Percentiles rank a stretch among this genome's conserved stretches.
Conservation (phyloP, 1,140 invertebrate species). For the Polyergus mexicanus region DNA sequence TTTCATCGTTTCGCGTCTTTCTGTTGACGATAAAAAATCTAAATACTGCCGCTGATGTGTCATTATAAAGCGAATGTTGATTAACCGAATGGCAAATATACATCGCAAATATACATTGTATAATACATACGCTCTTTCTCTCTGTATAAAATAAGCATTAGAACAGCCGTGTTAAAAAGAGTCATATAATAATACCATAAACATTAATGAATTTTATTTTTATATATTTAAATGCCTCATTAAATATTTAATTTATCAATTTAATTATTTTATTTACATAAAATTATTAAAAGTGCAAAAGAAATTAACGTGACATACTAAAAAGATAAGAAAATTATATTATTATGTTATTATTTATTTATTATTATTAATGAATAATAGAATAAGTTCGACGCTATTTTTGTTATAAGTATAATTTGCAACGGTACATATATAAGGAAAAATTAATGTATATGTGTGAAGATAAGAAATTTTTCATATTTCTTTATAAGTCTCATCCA, state of each 20-base stretch:
- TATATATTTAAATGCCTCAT: not conserved
- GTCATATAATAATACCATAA: not conserved
- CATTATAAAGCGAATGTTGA: constrained; percentile 12
- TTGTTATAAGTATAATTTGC: not conserved
- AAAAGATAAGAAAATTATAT: not conserved
- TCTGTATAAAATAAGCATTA: constrained; percentile 6
- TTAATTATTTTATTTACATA: not conserved
- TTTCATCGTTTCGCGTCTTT: constrained; percentile 54
- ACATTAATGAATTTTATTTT: constrained; percentile 22
- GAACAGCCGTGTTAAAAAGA: not conserved
- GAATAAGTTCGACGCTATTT: constrained; percentile 1
- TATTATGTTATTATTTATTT: not conserved
- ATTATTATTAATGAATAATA: not conserved
- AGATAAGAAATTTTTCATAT: not conserved
- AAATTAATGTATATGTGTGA: not conserved
- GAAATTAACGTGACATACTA: constrained; percentile 26
- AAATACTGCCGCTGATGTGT: not conserved
- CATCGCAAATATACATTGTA: too few relatives aligned
- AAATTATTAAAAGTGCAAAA: constrained; percentile 27
- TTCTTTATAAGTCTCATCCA: not conserved
- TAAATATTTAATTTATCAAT: constrained; percentile 16
- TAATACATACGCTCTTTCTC: too few relatives aligned
- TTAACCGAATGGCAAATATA: constrained; percentile 29
- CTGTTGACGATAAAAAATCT: constrained; percentile 26
- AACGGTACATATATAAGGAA: too few relatives aligned